Base-by-base conservation (phyloP, 2,113 vertebrate genomes). In the Rhagologus leucostigma region DNA sequence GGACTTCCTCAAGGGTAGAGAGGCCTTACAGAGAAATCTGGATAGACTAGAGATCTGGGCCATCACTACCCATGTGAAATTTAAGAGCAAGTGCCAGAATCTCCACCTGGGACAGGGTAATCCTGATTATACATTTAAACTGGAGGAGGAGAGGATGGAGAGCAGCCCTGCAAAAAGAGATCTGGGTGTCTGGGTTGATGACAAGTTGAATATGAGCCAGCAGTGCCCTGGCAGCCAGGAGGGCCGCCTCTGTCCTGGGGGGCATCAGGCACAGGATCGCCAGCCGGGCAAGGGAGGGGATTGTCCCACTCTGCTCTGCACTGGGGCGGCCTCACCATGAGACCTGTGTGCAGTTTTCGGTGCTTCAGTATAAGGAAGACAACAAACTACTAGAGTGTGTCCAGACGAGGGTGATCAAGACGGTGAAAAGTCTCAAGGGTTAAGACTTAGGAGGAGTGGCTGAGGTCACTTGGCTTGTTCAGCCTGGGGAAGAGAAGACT, bases 321-420 rank as follows among this genome's bases (percentile, higher is more conserved):
- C 47, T 87, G 57, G 8, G 16, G 15, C 0, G 0, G 14, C 9
- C 44, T 18, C 16, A n/a, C 16, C 39, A 15, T 1, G 0, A 44
- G 47, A 41, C 5, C 29, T 67, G 4, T 5, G 27, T 11, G 32
- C 14, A 37, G 39, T 1, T 73, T 8, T 41, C 29, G 5, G 3
- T 1, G 0, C 19, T 1, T 10, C 16, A 39, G 2, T 41, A 16
- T 10, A 52, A 62, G 11, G 33, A 81, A 26, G 23, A n/a, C 9
- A 35, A 29, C 3, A 44, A 18, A 76, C 3, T 19, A 13, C 14
- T 15, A 30, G 7, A 20, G 21, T 50, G 19, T 30, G 20, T 37
- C 35, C 23, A 65, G 63, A 64, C 10, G 13, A 49, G 7, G 6
- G 11, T 0, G 0, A 15, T 55, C 1, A 5, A 47, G n/a, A n/a